These are phyloP conservation scores for Drosophila simulans DNA, from an alignment of 1,140 invertebrate genomes.

Conservation along the genomic window DNA sequence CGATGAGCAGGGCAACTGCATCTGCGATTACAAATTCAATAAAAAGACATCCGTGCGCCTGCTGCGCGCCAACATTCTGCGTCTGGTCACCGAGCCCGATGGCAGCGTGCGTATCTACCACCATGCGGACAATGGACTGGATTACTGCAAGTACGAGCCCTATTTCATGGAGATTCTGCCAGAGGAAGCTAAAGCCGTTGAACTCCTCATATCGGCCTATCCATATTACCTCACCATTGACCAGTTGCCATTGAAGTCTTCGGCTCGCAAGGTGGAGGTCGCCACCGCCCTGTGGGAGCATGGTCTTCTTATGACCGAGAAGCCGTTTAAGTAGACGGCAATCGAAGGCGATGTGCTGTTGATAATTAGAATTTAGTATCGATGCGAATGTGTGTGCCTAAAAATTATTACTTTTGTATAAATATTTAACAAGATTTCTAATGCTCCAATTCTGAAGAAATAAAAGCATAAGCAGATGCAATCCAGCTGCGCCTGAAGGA, in stretches of 20 bases:
- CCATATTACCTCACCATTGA: slow-evolving; percentile 91
- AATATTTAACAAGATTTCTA: not conserved
- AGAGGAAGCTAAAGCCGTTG: slow-evolving; percentile 88
- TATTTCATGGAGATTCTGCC: slow-evolving; percentile 91
- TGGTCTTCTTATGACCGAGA: slow-evolving; percentile 88
- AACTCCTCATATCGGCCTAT: slow-evolving; percentile 90
- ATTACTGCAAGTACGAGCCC: slow-evolving; percentile 92
- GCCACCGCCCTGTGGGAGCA: slow-evolving; percentile 90
- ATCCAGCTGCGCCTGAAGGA: slow-evolving; percentile 94
- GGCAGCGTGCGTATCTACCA: slow-evolving; percentile 90
- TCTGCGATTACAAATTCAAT: slow-evolving; percentile 88
- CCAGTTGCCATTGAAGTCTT: slow-evolving; percentile 88
- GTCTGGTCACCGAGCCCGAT: slow-evolving; percentile 88
- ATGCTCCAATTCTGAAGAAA: not conserved
- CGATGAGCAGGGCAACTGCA: slow-evolving; percentile 87
- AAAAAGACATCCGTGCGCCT: slow-evolving; percentile 89
- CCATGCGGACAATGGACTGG: slow-evolving; percentile 92
- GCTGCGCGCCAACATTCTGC: slow-evolving; percentile 89
- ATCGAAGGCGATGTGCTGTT: not conserved
- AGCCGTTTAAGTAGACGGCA: slow-evolving; percentile 83
- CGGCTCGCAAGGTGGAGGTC: slow-evolving; percentile 87
- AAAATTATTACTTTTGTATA: not conserved
- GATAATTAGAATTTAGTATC: not conserved
- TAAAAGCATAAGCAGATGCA: slow-evolving; percentile 88
- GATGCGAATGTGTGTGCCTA: not conserved